These are phyloP conservation scores for Trichonephila clavipes DNA, from an alignment of 1,140 invertebrate genomes.

Conservation along the genomic window DNA sequence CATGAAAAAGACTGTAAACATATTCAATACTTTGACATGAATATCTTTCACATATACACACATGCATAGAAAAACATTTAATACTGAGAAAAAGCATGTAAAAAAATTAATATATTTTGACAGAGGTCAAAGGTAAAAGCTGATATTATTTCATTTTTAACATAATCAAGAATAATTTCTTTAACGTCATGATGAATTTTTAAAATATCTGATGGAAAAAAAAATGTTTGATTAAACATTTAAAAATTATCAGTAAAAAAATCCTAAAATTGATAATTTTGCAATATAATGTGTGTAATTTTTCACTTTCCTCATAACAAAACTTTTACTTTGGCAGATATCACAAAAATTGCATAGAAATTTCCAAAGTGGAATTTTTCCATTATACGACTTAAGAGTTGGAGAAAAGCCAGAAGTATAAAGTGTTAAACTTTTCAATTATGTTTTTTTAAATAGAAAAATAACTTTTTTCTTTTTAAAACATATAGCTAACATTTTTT, in stretches of 20 bases:
- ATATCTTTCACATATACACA: background rate
- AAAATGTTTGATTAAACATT: background rate
- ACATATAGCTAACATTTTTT: too few relatives aligned
- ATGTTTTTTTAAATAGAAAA: background rate
- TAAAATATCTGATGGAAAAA: background rate
- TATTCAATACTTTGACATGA: conserved; percentile 41
- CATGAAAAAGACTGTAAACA: background rate
- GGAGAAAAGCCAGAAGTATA: background rate
- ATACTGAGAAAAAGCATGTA: background rate
- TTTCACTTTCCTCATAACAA: background rate
- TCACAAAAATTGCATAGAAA: conserved; percentile 20
- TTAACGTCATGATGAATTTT: background rate
- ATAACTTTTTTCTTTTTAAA: too few relatives aligned
- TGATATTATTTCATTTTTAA: background rate
- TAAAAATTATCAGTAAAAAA: background rate
- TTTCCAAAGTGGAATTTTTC: background rate
- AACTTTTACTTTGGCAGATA: conserved; percentile 3
- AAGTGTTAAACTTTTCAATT: background rate
- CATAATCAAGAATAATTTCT: background rate
- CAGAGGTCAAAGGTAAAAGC: background rate
- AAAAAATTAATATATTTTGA: background rate
- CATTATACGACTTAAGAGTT: background rate
- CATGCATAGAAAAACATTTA: conserved; percentile 21
- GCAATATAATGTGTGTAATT: background rate
- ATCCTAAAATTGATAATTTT: background rate